Conservation (phyloP, 2,113 vertebrate genomes). For the Scytalopus superciliaris region DNA sequence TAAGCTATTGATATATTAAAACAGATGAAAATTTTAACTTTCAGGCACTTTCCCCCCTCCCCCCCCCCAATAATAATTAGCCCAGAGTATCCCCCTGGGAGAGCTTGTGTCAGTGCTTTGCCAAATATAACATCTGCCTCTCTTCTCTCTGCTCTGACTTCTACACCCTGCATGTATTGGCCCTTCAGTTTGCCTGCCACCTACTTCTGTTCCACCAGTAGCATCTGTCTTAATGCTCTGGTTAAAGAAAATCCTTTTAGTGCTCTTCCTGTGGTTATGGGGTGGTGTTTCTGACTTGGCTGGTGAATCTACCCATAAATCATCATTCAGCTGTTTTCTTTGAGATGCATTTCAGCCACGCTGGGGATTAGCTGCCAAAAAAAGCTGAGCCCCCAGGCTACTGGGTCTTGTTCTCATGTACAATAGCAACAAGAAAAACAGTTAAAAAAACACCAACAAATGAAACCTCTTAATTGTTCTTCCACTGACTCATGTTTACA, state of each 20-base stretch:
- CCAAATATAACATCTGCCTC: not conserved
- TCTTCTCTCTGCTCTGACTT: not conserved
- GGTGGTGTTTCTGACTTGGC: not conserved
- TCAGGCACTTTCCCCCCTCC: not conserved
- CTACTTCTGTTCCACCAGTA: not conserved
- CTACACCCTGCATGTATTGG: not conserved
- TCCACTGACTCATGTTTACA: not conserved
- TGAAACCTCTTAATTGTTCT: not conserved
- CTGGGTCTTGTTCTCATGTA: not conserved
- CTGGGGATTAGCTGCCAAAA: not conserved
- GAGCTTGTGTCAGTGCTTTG: not conserved
- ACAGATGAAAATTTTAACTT: not conserved
- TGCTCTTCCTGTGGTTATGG: not conserved
- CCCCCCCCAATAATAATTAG: not conserved
- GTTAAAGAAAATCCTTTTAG: not conserved
- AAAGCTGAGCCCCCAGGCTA: not conserved
- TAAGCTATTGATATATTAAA: not conserved
- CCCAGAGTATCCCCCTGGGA: not conserved
- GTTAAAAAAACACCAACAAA: not conserved
- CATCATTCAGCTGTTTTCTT: conserved; percentile 10
- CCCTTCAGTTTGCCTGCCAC: not conserved
- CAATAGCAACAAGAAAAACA: not conserved
- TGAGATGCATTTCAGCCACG: conserved; percentile 3
- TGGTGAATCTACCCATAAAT: not conserved
- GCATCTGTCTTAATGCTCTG: not conserved